Evolutionary conservation across 2,888 invertebrate genomes (phyloP), one percentile per base, ranked within the genome.

Genomic region (Brachylomia viminalis): DNA sequence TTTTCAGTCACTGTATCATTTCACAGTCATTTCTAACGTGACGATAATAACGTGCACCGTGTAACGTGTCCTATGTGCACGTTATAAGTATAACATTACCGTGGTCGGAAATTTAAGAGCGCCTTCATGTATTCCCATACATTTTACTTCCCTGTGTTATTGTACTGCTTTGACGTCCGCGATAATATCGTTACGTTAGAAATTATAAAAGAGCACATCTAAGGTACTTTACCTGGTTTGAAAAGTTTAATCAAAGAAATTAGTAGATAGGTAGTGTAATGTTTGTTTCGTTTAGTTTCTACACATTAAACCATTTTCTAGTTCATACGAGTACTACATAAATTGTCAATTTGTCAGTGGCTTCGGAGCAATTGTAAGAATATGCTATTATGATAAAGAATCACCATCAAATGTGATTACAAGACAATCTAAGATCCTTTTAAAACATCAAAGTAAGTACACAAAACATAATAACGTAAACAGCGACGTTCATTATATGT

Each of bases 401-500:
- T 23, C 20, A 38, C 30, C 27, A 59, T 23, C 15, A 56, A 79
- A 82, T 38, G 1, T 64, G 27, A 79, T 81, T 79, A 79, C 5
- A 83, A 83, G 54, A 78, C 79, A 81, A 79, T 81, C 72, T 77
- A 67, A 73, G 56, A 42, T 52, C 45, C 72, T 30, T 74, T 71
- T 76, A 67, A 73, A 72, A 83, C 86, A 82, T 85, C 83, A 83
- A 83, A 83, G 86, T 71, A 83, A 83, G 86, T 71, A 69, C 33
- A 59, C 10, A 54, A 47, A 68, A 84, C 62, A 20, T 62, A 45
- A 77, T 77, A 78, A 80, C 72, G 77, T 49, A 80, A 88, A 88
- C 90, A 88, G 86, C 85, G 85, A 86, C 81, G 80, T 87, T 89
- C 85, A 89, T 90, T 89, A 91, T 86, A 77, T 86, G 86, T 81